Evolutionary conservation across 2,113 vertebrate genomes (phyloP).

Genomic region (Phoxinus phoxinus): DNA sequence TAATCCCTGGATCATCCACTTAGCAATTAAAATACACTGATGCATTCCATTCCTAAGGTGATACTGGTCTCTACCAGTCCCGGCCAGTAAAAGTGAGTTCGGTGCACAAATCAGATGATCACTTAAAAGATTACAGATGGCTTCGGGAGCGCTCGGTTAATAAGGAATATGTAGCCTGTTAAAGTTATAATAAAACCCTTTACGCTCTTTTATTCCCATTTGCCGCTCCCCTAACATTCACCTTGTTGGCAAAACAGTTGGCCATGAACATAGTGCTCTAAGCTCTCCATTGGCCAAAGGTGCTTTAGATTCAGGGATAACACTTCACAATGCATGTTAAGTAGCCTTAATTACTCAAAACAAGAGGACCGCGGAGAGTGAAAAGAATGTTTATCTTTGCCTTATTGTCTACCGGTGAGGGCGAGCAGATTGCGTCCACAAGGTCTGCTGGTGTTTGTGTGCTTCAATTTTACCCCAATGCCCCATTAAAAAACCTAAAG

Average conservation of each 20-base stretch:
- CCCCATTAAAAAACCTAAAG: slow-evolving; percentile 61
- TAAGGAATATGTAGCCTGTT: not conserved
- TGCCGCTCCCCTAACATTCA: slow-evolving; percentile 14
- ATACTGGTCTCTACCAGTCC: slow-evolving; percentile 50
- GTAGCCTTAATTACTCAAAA: slow-evolving; percentile 72
- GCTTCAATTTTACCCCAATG: slow-evolving; percentile 53
- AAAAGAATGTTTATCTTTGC: slow-evolving; percentile 69
- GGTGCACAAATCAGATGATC: slow-evolving; percentile 44
- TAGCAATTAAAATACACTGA: slow-evolving; percentile 76
- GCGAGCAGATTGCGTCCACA: slow-evolving; percentile 54
- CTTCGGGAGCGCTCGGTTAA: slow-evolving; percentile 1
- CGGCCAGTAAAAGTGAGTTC: slow-evolving; percentile 8
- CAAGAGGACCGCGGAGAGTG: slow-evolving; percentile 67
- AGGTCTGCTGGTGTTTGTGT: slow-evolving; percentile 36
- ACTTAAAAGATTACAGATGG: slow-evolving; percentile 2
- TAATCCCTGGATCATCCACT: slow-evolving; percentile 78
- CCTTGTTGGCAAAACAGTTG: slow-evolving; percentile 70
- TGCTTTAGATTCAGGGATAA: slow-evolving; percentile 71
- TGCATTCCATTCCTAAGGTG: slow-evolving; percentile 63
- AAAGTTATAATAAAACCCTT: not conserved
- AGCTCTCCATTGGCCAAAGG: slow-evolving; percentile 69
- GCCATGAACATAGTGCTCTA: slow-evolving; percentile 66
- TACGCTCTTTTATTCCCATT: not conserved
- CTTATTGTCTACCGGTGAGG: slow-evolving; percentile 54
- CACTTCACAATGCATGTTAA: slow-evolving; percentile 64